phyloP scores from a whole-genome alignment of 2,797 vertebrate species.

The Champsocephalus esox region DNA sequence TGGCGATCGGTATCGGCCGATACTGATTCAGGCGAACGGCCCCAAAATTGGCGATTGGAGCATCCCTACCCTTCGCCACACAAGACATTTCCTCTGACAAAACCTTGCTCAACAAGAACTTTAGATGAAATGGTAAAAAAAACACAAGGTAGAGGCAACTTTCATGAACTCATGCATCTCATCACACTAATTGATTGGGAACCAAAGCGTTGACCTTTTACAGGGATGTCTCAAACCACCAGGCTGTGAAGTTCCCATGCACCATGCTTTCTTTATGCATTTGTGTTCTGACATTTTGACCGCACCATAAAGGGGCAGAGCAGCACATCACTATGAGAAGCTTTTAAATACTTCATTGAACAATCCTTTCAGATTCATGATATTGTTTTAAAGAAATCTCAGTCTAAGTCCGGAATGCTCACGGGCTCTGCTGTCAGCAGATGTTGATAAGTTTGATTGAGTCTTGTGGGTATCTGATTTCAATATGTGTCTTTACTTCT shows the following conservation, averaged over 20 bases:
- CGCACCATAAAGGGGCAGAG: slow-evolving; percentile 35
- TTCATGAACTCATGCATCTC: slow-evolving; percentile 19
- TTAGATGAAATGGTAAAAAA: background rate
- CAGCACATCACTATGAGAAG: slow-evolving; percentile 11
- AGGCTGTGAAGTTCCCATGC: slow-evolving; percentile 18
- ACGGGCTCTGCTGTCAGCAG: slow-evolving; percentile 39
- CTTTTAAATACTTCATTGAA: slow-evolving; percentile 57
- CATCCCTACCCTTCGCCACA: background rate
- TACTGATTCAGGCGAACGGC: too few species aligned
- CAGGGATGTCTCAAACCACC: slow-evolving; percentile 34
- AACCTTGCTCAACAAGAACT: too few species aligned
- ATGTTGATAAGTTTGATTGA: slow-evolving; percentile 30
- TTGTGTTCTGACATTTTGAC: slow-evolving; percentile 33
- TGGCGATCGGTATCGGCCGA: too few species aligned
- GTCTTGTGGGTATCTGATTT: slow-evolving; percentile 47
- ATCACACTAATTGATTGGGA: slow-evolving; percentile 11
- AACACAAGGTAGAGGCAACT: background rate
- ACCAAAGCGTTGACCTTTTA: slow-evolving; percentile 40
- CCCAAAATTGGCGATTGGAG: too few species aligned
- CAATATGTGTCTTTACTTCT: slow-evolving; percentile 25
- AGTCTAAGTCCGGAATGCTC: slow-evolving; percentile 40
- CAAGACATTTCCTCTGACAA: background rate
- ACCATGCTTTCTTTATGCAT: slow-evolving; percentile 5
- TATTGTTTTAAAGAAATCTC: slow-evolving; percentile 51
- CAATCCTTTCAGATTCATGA: slow-evolving; percentile 52